Evolutionary conservation across 1,140 invertebrate species (phyloP).

Genomic region (Cephus cinctus): DNA sequence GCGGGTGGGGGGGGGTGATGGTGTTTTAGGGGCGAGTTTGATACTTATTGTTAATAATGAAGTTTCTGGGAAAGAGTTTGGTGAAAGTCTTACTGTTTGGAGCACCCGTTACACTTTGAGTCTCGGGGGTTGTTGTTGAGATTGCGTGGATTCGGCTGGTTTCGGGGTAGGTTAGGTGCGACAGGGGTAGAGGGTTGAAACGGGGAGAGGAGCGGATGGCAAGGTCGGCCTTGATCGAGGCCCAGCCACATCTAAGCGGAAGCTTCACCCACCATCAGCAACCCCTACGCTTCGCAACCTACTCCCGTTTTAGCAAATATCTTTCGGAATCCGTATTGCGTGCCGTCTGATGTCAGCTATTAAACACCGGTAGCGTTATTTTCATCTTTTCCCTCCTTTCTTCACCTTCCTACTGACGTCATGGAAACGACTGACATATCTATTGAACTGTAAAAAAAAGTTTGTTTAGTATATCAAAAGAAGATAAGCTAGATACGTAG

Average conservation of each 20-base stretch:
- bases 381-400: no score
- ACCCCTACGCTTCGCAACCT: constrained; percentile 17
- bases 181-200: neutral
- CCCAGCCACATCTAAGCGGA: constrained; percentile 23
- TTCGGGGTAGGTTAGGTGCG: neutral
- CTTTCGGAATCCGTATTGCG: no score
- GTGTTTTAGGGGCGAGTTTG: no score
- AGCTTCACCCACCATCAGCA: constrained; percentile 23
- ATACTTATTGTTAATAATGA: constrained; percentile 4
- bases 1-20: no score
- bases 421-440: no score
- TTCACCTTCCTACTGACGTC: no score
- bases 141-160: neutral
- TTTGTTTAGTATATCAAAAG: no score
- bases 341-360: no score
- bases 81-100: constrained; percentile 1
- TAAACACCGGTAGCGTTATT: no score
- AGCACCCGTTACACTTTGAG: neutral
- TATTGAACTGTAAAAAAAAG: no score
- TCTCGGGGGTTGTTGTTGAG: neutral
- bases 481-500: no score
- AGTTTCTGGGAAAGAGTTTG: constrained; percentile 7
- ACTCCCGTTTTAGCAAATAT: no score
- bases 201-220: constrained; percentile 13
- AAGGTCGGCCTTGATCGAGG: constrained; percentile 27